These are phyloP conservation scores for Drosophila virilis DNA, from an alignment of 1,140 invertebrate species.

Conservation along the genomic window DNA sequence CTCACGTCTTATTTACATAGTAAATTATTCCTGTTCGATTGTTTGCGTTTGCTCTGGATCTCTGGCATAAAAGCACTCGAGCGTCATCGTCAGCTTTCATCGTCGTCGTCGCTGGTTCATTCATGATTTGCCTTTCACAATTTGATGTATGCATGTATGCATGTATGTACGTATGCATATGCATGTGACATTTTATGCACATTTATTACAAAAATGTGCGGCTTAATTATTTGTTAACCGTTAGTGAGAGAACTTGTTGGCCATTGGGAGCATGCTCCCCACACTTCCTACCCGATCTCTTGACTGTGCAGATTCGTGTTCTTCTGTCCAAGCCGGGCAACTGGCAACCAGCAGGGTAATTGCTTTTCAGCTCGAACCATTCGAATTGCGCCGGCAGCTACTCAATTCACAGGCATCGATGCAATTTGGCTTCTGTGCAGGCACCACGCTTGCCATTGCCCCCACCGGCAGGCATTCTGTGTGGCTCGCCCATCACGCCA, in stretches of 20 bases:
- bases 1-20: constrained; percentile 77
- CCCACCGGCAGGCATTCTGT: constrained; percentile 52
- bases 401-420: constrained; percentile 56
- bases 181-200: constrained; percentile 1
- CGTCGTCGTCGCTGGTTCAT: constrained; percentile 66
- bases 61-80: constrained; percentile 78
- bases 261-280: constrained; percentile 6
- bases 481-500: constrained; percentile 72
- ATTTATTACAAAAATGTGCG: constrained; percentile 12
- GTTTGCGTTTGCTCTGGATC: constrained; percentile 81
- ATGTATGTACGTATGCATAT: constrained; percentile 28
- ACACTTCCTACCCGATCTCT: constrained; percentile 13
- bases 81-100: constrained; percentile 75
- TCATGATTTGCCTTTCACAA: constrained; percentile 79
- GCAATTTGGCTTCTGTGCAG: constrained; percentile 84
- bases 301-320: constrained; percentile 39
- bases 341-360: constrained; percentile 40
- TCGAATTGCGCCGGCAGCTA: constrained; percentile 52
- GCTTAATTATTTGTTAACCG: constrained; percentile 28
- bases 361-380: constrained; percentile 48
- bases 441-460: constrained; percentile 43
- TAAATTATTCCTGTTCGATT: constrained; percentile 82
- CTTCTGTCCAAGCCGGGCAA: constrained; percentile 33
- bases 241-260: constrained; percentile 45
- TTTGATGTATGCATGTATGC: constrained; percentile 41